Percentiles rank a stretch among this genome's conserved stretches.
Evolutionary conservation across 1,140 invertebrate genomes (phyloP).

Genomic region (Drosophila truncata): DNA sequence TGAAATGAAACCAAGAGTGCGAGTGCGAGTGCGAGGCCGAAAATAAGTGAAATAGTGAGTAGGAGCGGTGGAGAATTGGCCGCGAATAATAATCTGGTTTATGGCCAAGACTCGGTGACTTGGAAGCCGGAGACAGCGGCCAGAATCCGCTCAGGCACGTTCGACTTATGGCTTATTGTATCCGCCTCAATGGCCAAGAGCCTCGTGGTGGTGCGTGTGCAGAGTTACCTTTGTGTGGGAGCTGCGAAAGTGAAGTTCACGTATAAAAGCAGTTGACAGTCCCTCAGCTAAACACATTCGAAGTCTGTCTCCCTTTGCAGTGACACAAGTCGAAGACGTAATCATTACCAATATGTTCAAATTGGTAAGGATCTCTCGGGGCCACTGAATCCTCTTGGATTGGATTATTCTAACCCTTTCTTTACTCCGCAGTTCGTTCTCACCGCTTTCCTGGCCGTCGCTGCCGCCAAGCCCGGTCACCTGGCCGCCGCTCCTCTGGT

Average conservation of each 20-base stretch:
- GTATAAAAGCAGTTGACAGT: constrained; percentile 74
- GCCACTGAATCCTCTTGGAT: too few relatives aligned
- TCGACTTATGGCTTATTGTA: constrained; percentile 61
- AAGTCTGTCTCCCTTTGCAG: constrained; percentile 57
- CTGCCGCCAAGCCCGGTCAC: constrained; percentile 86
- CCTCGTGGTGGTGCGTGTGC: constrained; percentile 8
- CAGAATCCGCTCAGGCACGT: constrained; percentile 77
- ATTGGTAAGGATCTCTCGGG: constrained; percentile 81
- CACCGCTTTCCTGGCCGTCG: constrained; percentile 87
- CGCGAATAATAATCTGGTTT: constrained; percentile 77
- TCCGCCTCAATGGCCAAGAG: constrained; percentile 49
- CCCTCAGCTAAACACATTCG: constrained; percentile 40
- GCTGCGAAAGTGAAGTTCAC: constrained; percentile 70
- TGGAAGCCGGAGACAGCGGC: constrained; percentile 19
- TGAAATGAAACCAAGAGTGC: constrained; percentile 76
- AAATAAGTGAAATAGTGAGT: constrained; percentile 58
- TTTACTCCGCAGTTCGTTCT: constrained; percentile 86
- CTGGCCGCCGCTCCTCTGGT: constrained; percentile 67
- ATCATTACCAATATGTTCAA: constrained; percentile 82
- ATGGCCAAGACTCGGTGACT: constrained; percentile 28
- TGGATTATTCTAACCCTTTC: constrained; percentile 7
- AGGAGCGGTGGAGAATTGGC: constrained; percentile 47
- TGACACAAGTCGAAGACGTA: constrained; percentile 70
- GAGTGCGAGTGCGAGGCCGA: constrained; percentile 36
- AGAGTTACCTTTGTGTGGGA: constrained; percentile 36